Base-by-base conservation (phyloP, 2,888 invertebrate genomes). In the Calliopum simillimum region DNA sequence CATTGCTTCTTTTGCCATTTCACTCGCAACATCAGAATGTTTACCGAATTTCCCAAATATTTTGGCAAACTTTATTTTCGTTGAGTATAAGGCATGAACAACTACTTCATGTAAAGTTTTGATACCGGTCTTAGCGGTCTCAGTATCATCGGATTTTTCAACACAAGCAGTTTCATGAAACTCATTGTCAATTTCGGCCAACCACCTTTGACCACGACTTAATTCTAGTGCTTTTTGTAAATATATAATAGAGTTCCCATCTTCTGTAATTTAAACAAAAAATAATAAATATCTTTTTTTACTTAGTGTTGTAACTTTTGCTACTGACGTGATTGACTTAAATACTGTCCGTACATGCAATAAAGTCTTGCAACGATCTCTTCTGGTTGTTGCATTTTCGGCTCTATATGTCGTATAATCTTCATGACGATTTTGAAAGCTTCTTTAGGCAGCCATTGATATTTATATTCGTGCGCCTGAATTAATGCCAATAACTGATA, bases 311-410 rank as follows among this genome's bases (percentile, higher is more conserved):
- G 44, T 19, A 11, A 49, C 21, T 6, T 21, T 8, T n/a, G n/a
- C 14, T 33, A 33, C 71, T 71, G 68, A 73, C 76, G 66, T 12
- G 25, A 33, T 64, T 13, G 58, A 65, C 8, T 44, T 69, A 73
- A 66, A 68, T 76, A 77, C 4, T 62, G 25, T 11, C 78, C 81
- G 43, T 78, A 82, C 3, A 74, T 75, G 43, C 76, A 77, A 66
- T 79, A 82, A 59, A 83, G 81, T 49, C 80, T 77, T 0, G 81
- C 76, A n/a, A 82, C 77, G 51, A 76, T 75, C 56, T 83, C 80
- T 5, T 74, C 73, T 0, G 81, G 77, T 0, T 72, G 68, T n/a
- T 77, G 76, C 56, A 76, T 63, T 0, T 73, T 74, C 4, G 75
- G 70, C 2, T 73, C 70, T 8, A 62, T 74, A 70, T 71, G 74